Percentiles rank a stretch among this genome's conserved stretches.
Conservation (phyloP, 2,888 invertebrate species). For the Dendrolimus pini region DNA sequence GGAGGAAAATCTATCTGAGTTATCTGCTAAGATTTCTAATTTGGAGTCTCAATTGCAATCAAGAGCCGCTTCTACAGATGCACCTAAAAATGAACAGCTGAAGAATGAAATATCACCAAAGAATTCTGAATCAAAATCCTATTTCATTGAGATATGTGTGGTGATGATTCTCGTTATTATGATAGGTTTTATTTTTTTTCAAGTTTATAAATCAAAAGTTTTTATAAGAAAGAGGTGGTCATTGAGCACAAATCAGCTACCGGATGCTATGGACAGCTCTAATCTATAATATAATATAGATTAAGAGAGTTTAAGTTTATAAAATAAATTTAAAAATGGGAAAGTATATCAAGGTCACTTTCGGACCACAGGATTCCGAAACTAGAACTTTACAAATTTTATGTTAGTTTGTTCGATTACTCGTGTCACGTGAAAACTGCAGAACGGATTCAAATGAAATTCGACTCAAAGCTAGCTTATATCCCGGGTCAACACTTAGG, state of each 20-base stretch:
- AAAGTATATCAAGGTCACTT: no score
- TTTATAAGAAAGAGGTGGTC: slow-evolving; percentile 22
- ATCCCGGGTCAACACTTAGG: no score
- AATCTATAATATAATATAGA: slow-evolving; percentile 17
- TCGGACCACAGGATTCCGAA: no score
- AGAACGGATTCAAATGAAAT: no score
- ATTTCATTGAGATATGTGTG: no score
- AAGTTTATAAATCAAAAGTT: slow-evolving; percentile 29
- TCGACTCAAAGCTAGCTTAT: no score
- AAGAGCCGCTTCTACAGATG: neutral
- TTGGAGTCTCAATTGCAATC: slow-evolving; percentile 11
- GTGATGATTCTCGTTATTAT: slow-evolving; percentile 33
- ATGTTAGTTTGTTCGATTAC: no score
- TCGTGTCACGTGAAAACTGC: no score
- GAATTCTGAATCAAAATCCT: slow-evolving; percentile 8
- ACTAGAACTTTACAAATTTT: no score
- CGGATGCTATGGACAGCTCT: slow-evolving; percentile 33
- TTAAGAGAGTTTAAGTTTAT: no score
- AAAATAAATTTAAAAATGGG: no score
- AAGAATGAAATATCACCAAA: slow-evolving; percentile 3
- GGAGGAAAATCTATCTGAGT: slow-evolving; percentile 10
- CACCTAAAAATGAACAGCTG: slow-evolving; percentile 8
- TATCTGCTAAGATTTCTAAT: slow-evolving; percentile 17
- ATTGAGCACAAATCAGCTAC: slow-evolving; percentile 30
- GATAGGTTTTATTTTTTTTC: slow-evolving; percentile 26